A percentile compares a stretch with the other conserved stretches of the same genome.
phyloP scores from a whole-genome alignment of 2,797 vertebrate genomes.

The Esox lucius region DNA sequence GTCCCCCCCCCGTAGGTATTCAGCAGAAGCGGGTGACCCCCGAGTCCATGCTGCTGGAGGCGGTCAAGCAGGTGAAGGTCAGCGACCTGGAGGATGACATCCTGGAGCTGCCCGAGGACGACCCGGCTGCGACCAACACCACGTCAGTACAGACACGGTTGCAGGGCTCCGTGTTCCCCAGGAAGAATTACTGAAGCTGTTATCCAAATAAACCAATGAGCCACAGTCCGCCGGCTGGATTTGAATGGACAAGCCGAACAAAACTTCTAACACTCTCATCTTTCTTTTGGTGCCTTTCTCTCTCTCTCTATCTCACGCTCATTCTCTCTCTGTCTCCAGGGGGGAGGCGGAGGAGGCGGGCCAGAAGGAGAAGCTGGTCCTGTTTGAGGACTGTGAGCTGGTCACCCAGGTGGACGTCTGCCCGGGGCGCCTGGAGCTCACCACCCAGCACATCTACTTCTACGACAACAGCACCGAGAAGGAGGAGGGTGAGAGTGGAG shows the following conservation, averaged over 20 bases:
- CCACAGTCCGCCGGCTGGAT: background rate
- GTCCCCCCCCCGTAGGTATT: conserved; percentile 72
- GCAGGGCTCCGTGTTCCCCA: no score
- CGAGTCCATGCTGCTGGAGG: conserved; percentile 91
- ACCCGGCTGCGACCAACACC: conserved; percentile 70
- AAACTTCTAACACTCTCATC: background rate
- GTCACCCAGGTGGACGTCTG: conserved; percentile 90
- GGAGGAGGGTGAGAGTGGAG: conserved; percentile 83
- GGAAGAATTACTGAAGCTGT: no score
- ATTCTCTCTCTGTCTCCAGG: conserved; percentile 50
- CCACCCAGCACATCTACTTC: conserved; percentile 95
- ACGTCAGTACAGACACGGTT: conserved; percentile 53
- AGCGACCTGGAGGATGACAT: conserved; percentile 92
- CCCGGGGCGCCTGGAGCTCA: conserved; percentile 90
- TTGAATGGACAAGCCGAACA: background rate
- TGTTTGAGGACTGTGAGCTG: conserved; percentile 93
- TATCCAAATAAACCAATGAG: no score
- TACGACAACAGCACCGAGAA: conserved; percentile 92
- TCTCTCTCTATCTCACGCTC: background rate
- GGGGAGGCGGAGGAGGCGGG: conserved; percentile 86
- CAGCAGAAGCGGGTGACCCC: conserved; percentile 81
- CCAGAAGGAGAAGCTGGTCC: conserved; percentile 92
- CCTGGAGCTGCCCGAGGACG: conserved; percentile 91
- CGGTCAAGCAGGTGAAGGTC: conserved; percentile 95
- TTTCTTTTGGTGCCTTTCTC: background rate